phyloP scores from a whole-genome alignment of 1,140 invertebrate species.

The Euwallacea fornicatus region DNA sequence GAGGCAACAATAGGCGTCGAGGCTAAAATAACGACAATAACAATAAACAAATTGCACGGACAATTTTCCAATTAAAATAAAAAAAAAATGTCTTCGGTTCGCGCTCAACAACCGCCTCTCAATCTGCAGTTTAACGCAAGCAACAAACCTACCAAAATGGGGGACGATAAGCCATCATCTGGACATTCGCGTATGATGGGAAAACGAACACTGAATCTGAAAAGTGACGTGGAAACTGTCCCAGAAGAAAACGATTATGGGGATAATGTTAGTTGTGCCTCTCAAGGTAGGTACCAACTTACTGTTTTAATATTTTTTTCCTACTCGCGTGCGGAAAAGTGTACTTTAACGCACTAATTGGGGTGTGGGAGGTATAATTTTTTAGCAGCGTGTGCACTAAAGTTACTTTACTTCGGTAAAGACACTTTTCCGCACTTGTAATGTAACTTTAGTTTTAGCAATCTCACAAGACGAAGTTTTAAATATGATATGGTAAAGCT shows the following conservation, averaged over 20 bases:
- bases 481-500: no score
- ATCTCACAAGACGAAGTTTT: no score
- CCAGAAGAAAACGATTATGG: slow-evolving; percentile 28
- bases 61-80: slow-evolving; percentile 30
- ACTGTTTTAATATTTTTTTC: not conserved
- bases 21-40: slow-evolving; percentile 19
- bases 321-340: not conserved
- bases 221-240: slow-evolving; percentile 34
- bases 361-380: no score
- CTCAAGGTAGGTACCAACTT: slow-evolving; percentile 15
- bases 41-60: slow-evolving; percentile 34
- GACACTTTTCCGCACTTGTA: no score
- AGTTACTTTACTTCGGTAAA: no score
- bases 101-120: slow-evolving; percentile 3
- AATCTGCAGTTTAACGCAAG: slow-evolving; percentile 39
- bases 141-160: slow-evolving; percentile 12
- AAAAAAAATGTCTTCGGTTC: slow-evolving; percentile 33
- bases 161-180: slow-evolving; percentile 14
- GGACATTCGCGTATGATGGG: not conserved
- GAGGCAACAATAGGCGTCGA: slow-evolving; percentile 2
- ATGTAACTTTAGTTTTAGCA: no score
- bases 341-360: not conserved
- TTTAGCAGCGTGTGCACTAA: no score
- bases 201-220: slow-evolving; percentile 13
- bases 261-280: slow-evolving; percentile 14